Base-by-base conservation (phyloP, 1,140 invertebrate species). In the Cherax destructor region DNA sequence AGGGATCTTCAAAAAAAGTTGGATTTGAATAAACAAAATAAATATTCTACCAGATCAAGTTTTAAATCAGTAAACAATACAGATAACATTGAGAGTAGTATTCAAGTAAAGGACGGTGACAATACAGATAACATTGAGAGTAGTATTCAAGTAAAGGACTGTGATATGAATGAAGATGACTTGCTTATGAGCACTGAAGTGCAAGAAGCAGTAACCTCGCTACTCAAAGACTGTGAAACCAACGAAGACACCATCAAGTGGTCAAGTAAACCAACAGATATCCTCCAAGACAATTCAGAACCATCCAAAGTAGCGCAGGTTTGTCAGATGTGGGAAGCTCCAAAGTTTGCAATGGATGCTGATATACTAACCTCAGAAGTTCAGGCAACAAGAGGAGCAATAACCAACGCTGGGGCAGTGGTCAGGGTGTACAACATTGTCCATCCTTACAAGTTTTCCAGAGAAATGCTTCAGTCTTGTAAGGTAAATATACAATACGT, bases 341-440 rank as follows among this genome's bases (percentile, higher is more conserved):
- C 83, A 69, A 47, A 84, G 41, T 91, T 91, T 79, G 88, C 88
- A 21, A 91, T 91, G 88, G 88, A 91, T 85, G 76, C 88, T 11
- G 88, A 91, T 56, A 56, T 91, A 9, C 47, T 91, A 21, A 84
- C 59, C 74, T 61, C 74, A 69, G 77, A 65, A 49, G 72, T 74
- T 69, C 56, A 56, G 21, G 69, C 52, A n/a, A 88, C 56, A 79
- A 49, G 65, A 74, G 88, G 80, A 78, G 9, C 49, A 49, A 59
- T 24, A 50, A 24, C 52, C 13, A 85, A 79, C 52, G 50, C 50
- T 13, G 83, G n/a, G 13, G 50, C 83, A 10, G 52, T n/a, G 24
- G 79, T 91, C 21, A 86, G 72, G 41, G 81, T 91, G 18, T 91
- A 91, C 74, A 91, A 91, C 69, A 84, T 85, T 65, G 74, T 91